Base-by-base conservation (phyloP, 2,797 vertebrate species). In the Manis pentadactyla region DNA sequence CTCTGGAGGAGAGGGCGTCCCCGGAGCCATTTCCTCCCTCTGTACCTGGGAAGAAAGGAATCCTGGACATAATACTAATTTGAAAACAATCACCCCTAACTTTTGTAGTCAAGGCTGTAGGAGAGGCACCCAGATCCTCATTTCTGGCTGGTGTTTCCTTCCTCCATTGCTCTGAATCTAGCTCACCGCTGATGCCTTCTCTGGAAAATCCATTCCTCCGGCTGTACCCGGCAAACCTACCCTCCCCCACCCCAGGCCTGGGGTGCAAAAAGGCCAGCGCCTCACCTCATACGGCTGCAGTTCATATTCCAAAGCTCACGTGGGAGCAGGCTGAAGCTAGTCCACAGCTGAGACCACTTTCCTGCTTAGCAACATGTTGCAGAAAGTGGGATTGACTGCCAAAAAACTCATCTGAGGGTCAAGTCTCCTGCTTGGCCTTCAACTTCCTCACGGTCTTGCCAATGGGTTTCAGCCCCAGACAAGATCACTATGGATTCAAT, bases 261-360 rank as follows among this genome's bases (percentile, higher is more conserved):
- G 4, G 37, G 34, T 25, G 61, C 49, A 15, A 51, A 73, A 66
- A 37, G 17, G 13, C 7, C 53, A n/a, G 15, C 13, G 13, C 25
- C 34, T 74, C 29, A 2, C 18, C 49, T 55, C 9, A 0, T 0
- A 7, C 34, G 1, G 15, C 37, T 42, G 12, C 13, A 13, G 18
- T 51, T 14, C 3, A 12, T 2, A 1, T 15, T 71, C 57, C 25
- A 66, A 57, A 46, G 29, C 29, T 46, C 10, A 7, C 66, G 27
- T 85, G 55, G 31, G 25, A 19, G 27, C 19, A 21, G 34, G 21
- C 29, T 71, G 25, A 57, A 88, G 46, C 69, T 15, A 34, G 86
- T 34, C 9, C 21, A 3, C 55, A 55, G 57, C 19, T 17, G 31
- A 39, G 79, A 39, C 14, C 4, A 25, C 57, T 46, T 69, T 74